phyloP scores from a whole-genome alignment of 2,797 vertebrate genomes.

The Urophycis tenuis region DNA sequence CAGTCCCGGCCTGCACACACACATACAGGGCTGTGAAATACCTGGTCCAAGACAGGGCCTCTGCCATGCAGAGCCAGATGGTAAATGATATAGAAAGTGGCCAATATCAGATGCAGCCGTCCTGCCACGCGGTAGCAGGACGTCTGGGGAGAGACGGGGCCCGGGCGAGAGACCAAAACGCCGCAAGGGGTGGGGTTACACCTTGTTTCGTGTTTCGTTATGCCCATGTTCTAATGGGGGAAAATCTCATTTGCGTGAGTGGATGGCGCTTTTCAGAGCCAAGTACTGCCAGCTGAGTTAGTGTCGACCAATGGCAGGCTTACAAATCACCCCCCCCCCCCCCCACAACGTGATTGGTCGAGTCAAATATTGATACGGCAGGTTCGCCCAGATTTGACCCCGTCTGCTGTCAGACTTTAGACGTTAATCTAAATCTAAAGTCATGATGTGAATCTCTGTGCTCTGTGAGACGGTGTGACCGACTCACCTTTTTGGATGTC shows the following conservation, averaged over 20 bases:
- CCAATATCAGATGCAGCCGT: background rate
- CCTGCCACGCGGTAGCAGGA: background rate
- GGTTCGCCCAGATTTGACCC: background rate
- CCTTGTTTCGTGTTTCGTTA: background rate
- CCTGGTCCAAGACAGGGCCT: background rate
- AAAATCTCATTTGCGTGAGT: background rate
- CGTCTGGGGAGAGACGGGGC: background rate
- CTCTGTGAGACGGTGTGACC: background rate
- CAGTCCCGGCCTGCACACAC: no score
- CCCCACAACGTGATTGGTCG: no score
- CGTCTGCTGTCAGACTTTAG: background rate
- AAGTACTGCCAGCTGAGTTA: background rate
- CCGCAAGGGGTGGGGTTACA: background rate
- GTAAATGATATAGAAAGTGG: background rate
- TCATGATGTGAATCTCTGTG: background rate
- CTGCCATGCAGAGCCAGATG: background rate
- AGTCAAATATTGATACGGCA: no score
- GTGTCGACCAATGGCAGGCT: background rate
- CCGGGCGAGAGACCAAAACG: background rate
- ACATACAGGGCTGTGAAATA: background rate
- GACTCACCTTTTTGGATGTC: conserved; percentile 63
- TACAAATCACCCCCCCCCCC: no score
- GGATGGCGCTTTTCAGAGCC: background rate
- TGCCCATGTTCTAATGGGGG: background rate
- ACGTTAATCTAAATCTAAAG: background rate